phyloP scores from a whole-genome alignment of 2,113 vertebrate species.

The Tragelaphus strepsiceros region DNA sequence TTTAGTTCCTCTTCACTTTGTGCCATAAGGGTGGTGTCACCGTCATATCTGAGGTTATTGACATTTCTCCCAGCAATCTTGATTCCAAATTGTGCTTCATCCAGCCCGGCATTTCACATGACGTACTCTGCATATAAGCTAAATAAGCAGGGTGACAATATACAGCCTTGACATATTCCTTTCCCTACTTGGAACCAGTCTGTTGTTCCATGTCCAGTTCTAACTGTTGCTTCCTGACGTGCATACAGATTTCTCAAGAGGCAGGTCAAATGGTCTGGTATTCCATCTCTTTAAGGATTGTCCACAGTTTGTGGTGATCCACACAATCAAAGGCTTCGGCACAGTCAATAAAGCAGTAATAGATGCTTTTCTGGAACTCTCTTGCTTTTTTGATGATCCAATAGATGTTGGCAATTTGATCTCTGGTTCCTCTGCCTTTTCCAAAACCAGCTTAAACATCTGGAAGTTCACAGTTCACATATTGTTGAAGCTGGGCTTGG shows the following conservation, averaged over 20 bases:
- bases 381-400: neutral
- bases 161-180: neutral
- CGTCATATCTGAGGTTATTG: neutral
- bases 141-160: neutral
- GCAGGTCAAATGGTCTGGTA: neutral
- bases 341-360: no score
- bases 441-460: neutral
- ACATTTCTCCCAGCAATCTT: neutral
- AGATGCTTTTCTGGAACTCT: neutral
- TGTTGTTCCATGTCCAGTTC: neutral
- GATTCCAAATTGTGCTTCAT: fast-evolving
- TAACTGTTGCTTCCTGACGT: neutral
- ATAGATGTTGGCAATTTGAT: neutral
- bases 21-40: fast-evolving
- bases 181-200: neutral
- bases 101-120: neutral
- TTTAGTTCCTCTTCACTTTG: neutral
- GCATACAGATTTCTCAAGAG: neutral
- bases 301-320: neutral
- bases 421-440: neutral
- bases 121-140: neutral
- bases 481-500: neutral
- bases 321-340: no score
- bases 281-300: neutral
- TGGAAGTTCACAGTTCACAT: neutral